phyloP scores from a whole-genome alignment of 2,797 vertebrate genomes.

The Allobates femoralis region DNA sequence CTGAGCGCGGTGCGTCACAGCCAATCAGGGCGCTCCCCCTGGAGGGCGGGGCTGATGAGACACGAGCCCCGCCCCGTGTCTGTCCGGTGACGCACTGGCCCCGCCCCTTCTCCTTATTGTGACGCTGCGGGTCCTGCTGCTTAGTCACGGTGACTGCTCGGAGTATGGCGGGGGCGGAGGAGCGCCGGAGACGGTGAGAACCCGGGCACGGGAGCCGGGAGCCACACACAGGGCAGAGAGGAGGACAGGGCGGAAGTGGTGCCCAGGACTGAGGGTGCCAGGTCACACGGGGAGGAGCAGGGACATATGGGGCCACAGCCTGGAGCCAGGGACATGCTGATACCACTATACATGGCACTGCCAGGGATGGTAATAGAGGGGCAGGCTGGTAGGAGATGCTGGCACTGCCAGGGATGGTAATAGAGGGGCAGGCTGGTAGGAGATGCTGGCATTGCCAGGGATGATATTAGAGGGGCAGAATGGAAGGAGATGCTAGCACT shows the following conservation, averaged over 20 bases:
- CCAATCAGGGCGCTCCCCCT: slow-evolving; percentile 31
- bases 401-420: background rate
- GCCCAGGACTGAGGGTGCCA: background rate
- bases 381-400: background rate
- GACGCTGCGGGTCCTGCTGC: slow-evolving; percentile 78
- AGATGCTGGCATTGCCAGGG: background rate
- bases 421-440: too few species aligned
- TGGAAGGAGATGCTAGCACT: background rate
- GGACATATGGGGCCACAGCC: background rate
- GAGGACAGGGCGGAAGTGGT: background rate
- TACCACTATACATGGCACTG: background rate
- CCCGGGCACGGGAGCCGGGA: background rate
- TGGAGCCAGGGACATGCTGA: background rate
- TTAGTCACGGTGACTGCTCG: slow-evolving; percentile 88
- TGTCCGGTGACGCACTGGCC: background rate
- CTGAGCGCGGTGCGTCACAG: background rate
- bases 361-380: background rate
- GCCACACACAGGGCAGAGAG: background rate
- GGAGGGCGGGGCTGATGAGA: too few species aligned
- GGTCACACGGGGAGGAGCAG: background rate
- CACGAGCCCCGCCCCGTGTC: slow-evolving; percentile 60
- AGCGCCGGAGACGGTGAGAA: slow-evolving; percentile 32
- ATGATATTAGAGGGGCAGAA: background rate
- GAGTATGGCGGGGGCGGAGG: slow-evolving; percentile 52
- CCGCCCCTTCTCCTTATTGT: slow-evolving; percentile 79